These are phyloP conservation scores for Macrosteles quadrilineatus DNA, from an alignment of 1,140 invertebrate genomes.

Conservation along the genomic window DNA sequence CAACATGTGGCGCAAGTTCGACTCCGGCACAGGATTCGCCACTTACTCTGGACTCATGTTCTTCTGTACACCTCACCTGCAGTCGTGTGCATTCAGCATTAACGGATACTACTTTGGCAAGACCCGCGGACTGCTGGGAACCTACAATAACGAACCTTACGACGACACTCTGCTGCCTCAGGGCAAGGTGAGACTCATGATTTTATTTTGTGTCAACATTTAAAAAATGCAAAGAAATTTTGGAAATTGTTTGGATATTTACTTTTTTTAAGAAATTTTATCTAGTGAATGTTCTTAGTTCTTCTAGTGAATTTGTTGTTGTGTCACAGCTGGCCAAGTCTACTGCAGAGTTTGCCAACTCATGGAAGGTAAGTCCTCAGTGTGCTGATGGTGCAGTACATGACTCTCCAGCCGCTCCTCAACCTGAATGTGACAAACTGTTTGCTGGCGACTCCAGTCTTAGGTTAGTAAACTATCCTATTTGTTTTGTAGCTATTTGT, in stretches of 20 bases:
- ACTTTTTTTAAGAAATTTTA: too few species aligned
- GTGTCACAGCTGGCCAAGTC: slow-evolving; percentile 2
- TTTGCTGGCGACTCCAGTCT: slow-evolving; percentile 63
- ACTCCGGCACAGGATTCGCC: slow-evolving; percentile 46
- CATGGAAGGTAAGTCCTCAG: slow-evolving; percentile 62
- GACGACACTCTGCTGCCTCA: slow-evolving; percentile 78
- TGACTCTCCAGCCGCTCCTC: slow-evolving; percentile 47
- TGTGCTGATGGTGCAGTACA: slow-evolving; percentile 58
- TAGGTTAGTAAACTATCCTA: too few species aligned
- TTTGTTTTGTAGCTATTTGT: too few species aligned
- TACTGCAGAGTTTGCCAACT: slow-evolving; percentile 63
- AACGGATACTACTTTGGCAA: slow-evolving; percentile 83
- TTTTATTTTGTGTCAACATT: too few species aligned
- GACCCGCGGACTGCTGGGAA: slow-evolving; percentile 81
- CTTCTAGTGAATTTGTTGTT: too few species aligned
- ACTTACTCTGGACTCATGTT: slow-evolving; percentile 54
- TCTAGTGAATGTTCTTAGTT: too few species aligned
- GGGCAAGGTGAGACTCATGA: slow-evolving; percentile 60
- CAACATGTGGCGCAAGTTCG: slow-evolving; percentile 50
- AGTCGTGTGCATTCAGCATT: slow-evolving; percentile 65
- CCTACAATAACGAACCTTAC: slow-evolving; percentile 81
- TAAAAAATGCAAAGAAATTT: neutral
- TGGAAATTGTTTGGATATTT: neutral
- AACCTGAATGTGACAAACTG: slow-evolving; percentile 59
- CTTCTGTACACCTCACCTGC: slow-evolving; percentile 55